Base-by-base conservation (phyloP, 2,797 vertebrate species). In the Labeo calbasu region DNA sequence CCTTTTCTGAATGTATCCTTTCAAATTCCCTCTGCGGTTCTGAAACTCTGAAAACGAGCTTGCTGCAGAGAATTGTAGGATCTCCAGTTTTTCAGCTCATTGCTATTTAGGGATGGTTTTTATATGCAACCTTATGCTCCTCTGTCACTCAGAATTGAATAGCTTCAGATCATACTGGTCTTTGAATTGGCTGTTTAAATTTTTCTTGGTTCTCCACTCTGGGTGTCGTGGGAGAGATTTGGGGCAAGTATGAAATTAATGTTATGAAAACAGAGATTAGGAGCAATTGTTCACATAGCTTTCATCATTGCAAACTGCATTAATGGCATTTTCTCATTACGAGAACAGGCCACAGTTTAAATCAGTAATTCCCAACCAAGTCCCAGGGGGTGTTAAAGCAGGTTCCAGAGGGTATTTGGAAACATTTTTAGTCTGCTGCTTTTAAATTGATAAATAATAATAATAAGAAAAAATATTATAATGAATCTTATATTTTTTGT, bases 1-100 rank as follows among this genome's bases (percentile, higher is more conserved):
- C 21, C 50, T 77, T 77, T 75, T 83, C 28, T 43, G 14, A 82
- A 68, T 15, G 50, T 66, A 14, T 83, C 15, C 36, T 82, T 76
- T 77, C 14, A 73, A 82, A 65, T 75, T 28, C 17, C 14, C 28
- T 65, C 19, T 51, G 46, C 14, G 23, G 4, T 65, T 75, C 57
- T 43, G 43, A 65, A 2, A 73, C 21, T 73, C 70, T 23, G 40
- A 73, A 82, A 63, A 40, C 0, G 2, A 75, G 28, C 71, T 55
- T 25, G 32, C 28, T 76, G 59, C 43, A 0, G 28, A 83, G 14
- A 83, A 65, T 82, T 63, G 43, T 4, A 2, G 13, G 81, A 75
- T 25, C 43, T 53, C 46, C 0, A 63, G 8, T 19, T 6, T 75
- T 51, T 10, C 17, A 57, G 51, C 68, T 48, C n/a, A 1, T 59